These are phyloP conservation scores for Criorhina ranunculi DNA, from an alignment of 2,888 invertebrate species.

Conservation along the genomic window DNA sequence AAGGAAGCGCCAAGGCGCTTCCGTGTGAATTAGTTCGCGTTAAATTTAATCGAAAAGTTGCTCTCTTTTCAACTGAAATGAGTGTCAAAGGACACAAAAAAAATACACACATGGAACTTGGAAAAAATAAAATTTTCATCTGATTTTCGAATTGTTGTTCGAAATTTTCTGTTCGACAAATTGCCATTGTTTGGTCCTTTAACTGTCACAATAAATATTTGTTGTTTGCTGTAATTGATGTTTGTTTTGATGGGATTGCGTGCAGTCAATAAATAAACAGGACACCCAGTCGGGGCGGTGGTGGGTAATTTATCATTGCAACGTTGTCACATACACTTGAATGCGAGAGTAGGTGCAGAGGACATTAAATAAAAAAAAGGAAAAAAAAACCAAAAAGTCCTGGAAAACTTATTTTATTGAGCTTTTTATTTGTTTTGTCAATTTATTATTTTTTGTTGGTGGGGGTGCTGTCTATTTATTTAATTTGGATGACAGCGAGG, in stretches of 20 bases:
- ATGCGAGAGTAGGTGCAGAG: background rate
- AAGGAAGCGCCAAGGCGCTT: constrained; percentile 1
- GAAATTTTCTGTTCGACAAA: background rate
- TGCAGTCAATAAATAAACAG: constrained; percentile 12
- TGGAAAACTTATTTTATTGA: constrained; percentile 7
- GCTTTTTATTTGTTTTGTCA: background rate
- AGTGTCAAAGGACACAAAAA: background rate
- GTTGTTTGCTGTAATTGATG: constrained; percentile 42
- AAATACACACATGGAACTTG: background rate
- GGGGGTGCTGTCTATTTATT: background rate
- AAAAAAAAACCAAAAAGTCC: background rate
- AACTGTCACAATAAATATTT: constrained; percentile 44
- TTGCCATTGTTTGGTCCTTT: constrained; percentile 15
- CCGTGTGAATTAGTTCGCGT: constrained; percentile 18
- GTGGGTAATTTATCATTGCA: constrained; percentile 13
- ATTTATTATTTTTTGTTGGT: background rate
- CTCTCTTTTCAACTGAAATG: background rate
- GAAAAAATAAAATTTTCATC: background rate
- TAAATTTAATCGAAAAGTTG: constrained; percentile 21
- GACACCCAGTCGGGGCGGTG: background rate
- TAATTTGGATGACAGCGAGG: background rate
- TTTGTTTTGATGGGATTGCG: constrained; percentile 40
- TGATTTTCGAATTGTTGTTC: background rate
- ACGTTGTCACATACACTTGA: constrained; percentile 15
- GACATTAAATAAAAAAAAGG: too few relatives aligned